A percentile compares a stretch with the other conserved stretches of the same genome.
Evolutionary conservation across 1,140 invertebrate genomes (phyloP).

Genomic region (Bombus balteatus): DNA sequence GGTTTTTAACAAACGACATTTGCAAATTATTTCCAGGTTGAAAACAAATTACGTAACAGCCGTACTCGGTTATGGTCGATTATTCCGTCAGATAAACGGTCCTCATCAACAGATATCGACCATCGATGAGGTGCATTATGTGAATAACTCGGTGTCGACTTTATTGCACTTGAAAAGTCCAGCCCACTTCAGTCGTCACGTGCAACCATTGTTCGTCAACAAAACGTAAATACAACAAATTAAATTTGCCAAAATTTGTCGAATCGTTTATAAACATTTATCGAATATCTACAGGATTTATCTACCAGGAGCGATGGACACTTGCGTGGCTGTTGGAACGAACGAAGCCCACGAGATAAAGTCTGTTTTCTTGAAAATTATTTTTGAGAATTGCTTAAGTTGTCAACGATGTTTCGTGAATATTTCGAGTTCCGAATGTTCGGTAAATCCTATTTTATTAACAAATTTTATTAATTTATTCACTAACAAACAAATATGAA

Average conservation of each 20-base stretch:
- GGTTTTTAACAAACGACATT: too few relatives aligned
- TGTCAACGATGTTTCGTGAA: constrained; percentile 83
- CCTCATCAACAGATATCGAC: constrained; percentile 87
- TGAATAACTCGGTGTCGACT: constrained; percentile 83
- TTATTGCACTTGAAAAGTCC: constrained; percentile 85
- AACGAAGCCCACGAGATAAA: constrained; percentile 76
- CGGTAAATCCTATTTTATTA: constrained; percentile 67
- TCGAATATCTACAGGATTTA: constrained; percentile 68
- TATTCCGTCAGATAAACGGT: constrained; percentile 83
- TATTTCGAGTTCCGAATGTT: constrained; percentile 72
- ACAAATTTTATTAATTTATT: neutral
- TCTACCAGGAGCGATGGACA: constrained; percentile 76
- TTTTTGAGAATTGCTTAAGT: constrained; percentile 79
- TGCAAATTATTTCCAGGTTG: constrained; percentile 79
- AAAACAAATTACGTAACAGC: constrained; percentile 85
- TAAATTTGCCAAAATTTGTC: neutral
- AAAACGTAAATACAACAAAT: constrained; percentile 64
- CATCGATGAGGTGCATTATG: constrained; percentile 82
- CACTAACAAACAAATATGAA: too few relatives aligned
- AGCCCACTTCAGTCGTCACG: constrained; percentile 84
- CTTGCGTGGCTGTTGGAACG: constrained; percentile 83
- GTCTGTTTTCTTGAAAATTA: constrained; percentile 80
- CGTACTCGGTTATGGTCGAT: constrained; percentile 85
- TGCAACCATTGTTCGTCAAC: constrained; percentile 84
- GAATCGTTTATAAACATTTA: neutral